Percentiles rank a stretch among this genome's conserved stretches.
Conservation (phyloP, 2,113 vertebrate species). For the Epinephelus lanceolatus region DNA sequence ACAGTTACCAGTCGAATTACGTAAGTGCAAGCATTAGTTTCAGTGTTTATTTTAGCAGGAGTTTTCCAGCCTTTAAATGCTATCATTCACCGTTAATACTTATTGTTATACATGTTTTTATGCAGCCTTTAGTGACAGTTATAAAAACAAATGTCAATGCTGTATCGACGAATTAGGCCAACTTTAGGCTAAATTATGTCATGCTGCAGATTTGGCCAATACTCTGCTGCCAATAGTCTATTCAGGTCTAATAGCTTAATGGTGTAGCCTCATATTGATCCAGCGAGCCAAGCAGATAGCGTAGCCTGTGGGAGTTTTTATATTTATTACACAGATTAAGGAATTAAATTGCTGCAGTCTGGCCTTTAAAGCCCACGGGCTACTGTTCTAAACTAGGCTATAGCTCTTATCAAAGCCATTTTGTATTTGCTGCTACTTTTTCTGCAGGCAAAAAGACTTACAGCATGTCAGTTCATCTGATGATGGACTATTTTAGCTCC, state of each 20-base stretch:
- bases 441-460: conserved; percentile 39
- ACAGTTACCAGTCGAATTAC: not conserved
- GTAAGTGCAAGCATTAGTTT: not conserved
- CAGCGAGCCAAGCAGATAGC: conserved; percentile 47
- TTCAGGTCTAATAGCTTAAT: conserved; percentile 64
- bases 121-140: conserved; percentile 6
- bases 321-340: conserved; percentile 72
- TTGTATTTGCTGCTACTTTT: conserved; percentile 42
- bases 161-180: conserved; percentile 30
- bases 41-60: not conserved
- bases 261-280: conserved; percentile 64
- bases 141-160: conserved; percentile 34
- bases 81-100: not conserved
- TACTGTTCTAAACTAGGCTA: conserved; percentile 51
- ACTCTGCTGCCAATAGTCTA: conserved; percentile 47
- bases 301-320: conserved; percentile 64
- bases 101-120: conserved; percentile 6
- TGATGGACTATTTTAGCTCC: conserved; percentile 69
- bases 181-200: conserved; percentile 49
- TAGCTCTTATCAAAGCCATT: conserved; percentile 54
- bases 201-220: conserved; percentile 50
- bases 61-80: conserved; percentile 6
- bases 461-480: conserved; percentile 58
- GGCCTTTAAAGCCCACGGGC: conserved; percentile 34
- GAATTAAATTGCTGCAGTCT: conserved; percentile 61